phyloP scores from a whole-genome alignment of 2,113 vertebrate genomes.

The Shinisaurus crocodilurus region DNA sequence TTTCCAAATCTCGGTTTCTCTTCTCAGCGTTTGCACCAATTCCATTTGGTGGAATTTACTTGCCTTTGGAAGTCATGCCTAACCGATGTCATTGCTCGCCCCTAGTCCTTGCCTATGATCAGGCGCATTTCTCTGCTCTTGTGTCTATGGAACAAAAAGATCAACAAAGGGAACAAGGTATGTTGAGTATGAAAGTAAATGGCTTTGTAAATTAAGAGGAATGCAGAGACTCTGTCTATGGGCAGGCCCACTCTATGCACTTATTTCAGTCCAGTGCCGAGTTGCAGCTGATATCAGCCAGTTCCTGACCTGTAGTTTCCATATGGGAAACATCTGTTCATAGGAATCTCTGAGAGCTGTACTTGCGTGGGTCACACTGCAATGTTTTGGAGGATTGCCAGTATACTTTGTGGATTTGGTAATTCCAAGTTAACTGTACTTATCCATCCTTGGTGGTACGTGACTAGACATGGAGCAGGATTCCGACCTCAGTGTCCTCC shows the following conservation, averaged over 20 bases:
- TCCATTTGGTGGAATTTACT: constrained; percentile 95
- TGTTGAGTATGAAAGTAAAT: neutral
- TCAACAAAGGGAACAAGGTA: constrained; percentile 98
- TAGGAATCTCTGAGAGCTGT: neutral
- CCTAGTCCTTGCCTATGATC: constrained; percentile 96
- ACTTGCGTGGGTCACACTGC: neutral
- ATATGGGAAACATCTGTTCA: neutral
- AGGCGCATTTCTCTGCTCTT: constrained; percentile 98
- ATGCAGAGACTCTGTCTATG: neutral
- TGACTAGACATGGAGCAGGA: neutral
- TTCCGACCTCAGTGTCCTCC: too few relatives aligned
- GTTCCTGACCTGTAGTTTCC: neutral
- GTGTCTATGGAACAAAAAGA: constrained; percentile 99
- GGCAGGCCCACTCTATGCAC: too few relatives aligned
- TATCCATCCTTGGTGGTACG: neutral
- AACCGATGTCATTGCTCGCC: constrained; percentile 98
- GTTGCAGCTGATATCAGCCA: neutral
- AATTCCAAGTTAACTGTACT: neutral
- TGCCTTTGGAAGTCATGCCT: constrained; percentile 96
- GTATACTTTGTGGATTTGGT: neutral
- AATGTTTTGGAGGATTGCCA: neutral
- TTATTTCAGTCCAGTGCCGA: neutral
- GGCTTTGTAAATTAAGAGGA: neutral
- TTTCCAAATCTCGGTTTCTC: constrained; percentile 12
- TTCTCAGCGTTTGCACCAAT: constrained; percentile 94